Evolutionary conservation across 2,888 invertebrate species (phyloP), one percentile per base, ranked within the genome.

Genomic region (Dorcus hopei): DNA sequence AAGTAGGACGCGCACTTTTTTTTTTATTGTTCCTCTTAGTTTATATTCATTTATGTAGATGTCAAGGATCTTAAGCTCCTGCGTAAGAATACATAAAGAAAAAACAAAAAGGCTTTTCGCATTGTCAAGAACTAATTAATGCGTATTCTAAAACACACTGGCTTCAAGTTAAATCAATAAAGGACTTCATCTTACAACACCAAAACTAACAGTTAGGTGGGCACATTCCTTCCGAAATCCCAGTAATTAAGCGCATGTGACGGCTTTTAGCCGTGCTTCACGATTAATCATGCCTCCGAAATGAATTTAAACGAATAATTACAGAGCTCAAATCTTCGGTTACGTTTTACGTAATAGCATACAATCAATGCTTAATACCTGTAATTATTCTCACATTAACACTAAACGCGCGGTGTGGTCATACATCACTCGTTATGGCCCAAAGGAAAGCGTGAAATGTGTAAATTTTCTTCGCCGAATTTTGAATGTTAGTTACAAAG

Each of bases 381-480:
- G 65, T 66, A 68, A 68, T 68, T 68, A 68, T 68, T 65, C 64
- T 65, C 66, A 59, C 67, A 67, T 67, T 67, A 65, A 63, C 65
- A 57, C 62, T 64, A 65, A 67, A 64, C 57, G 54, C 52, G 56
- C 49, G 51, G 45, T 33, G 55, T 50, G 52, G 23, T 39, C 52
- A 59, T 57, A 56, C 59, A 59, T 59, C 54, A 59, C 59, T 11
- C 16, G 6, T 16, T 50, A 11, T 9, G 50, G 16, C 50, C 38
- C 39, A 38, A n/a, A 38, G 14, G 33, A 14, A 5, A n/a, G 50
- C 39, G 14, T 14, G 38, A 50, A 33, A 33, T 26, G 3, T 26
- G 26, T 26, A 14, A 26, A 50, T 38, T 50, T 50, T 16, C 38
- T 38, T 14, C 14, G 23, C 38, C 11, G 38, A 33, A 33, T 38